These are phyloP conservation scores for Dynastes grantii DNA, from an alignment of 2,888 invertebrate genomes.

Conservation along the genomic window DNA sequence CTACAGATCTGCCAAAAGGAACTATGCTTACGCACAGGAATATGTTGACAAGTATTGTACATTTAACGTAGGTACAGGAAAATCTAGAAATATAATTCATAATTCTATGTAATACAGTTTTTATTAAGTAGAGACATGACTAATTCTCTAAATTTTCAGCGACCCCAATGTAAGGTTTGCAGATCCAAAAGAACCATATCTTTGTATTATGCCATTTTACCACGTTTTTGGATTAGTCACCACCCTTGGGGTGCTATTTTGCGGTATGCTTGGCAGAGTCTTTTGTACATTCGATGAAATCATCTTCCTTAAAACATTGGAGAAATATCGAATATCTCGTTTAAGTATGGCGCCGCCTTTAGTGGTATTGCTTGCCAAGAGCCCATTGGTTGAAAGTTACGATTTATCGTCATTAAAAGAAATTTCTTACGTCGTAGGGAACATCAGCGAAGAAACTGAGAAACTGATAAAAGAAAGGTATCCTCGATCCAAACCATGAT, in stretches of 20 bases:
- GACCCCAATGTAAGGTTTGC: slow-evolving; percentile 49
- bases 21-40: slow-evolving; percentile 78
- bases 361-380: slow-evolving; percentile 84
- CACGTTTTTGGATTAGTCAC: slow-evolving; percentile 61
- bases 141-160: slow-evolving; percentile 41
- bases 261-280: slow-evolving; percentile 63
- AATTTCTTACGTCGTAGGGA: slow-evolving; percentile 84
- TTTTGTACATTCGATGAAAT: slow-evolving; percentile 79
- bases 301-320: slow-evolving; percentile 78
- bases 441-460: slow-evolving; percentile 79
- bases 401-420: slow-evolving; percentile 79
- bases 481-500: background rate
- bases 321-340: slow-evolving; percentile 78
- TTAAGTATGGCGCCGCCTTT: slow-evolving; percentile 86
- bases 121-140: background rate
- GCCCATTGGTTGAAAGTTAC: slow-evolving; percentile 81
- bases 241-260: slow-evolving; percentile 56
- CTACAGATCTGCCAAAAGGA: slow-evolving; percentile 80
- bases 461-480: slow-evolving; percentile 68
- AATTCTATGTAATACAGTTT: background rate
- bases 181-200: slow-evolving; percentile 41
- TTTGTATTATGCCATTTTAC: slow-evolving; percentile 61
- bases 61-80: slow-evolving; percentile 24
- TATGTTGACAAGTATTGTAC: slow-evolving; percentile 45
- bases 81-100: too few relatives aligned